Evolutionary conservation across 2,797 vertebrate genomes (phyloP).

Genomic region (Thaleichthys pacificus): DNA sequence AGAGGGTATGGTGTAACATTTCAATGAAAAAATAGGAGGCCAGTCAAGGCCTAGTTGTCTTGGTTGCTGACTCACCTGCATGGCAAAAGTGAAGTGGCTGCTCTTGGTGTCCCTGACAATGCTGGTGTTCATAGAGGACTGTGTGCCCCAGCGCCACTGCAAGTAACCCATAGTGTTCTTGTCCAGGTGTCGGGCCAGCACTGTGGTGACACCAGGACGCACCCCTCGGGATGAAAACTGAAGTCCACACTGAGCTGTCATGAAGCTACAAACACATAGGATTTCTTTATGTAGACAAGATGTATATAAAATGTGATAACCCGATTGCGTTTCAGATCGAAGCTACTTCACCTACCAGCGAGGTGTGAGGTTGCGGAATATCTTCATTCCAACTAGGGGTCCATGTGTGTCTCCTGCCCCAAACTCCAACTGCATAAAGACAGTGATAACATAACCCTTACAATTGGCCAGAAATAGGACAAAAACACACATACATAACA

Average conservation of each 20-base stretch:
- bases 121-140: conserved; percentile 98
- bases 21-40: background rate
- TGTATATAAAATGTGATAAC: background rate
- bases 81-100: conserved; percentile 90
- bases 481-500: too few relatives aligned
- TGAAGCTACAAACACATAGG: conserved; percentile 75
- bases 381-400: conserved; percentile 90
- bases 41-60: background rate
- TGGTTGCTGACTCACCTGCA: conserved; percentile 79
- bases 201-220: conserved; percentile 87
- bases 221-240: conserved; percentile 92
- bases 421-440: conserved; percentile 84
- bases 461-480: background rate
- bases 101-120: conserved; percentile 94
- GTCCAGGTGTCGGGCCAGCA: conserved; percentile 93
- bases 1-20: background rate
- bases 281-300: too few relatives aligned
- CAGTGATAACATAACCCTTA: background rate
- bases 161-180: conserved; percentile 98
- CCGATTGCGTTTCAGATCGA: background rate
- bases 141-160: conserved; percentile 96
- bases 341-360: conserved; percentile 77
- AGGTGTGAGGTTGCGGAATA: conserved; percentile 93
- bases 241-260: conserved; percentile 90
- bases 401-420: conserved; percentile 95